Percentiles rank a stretch among this genome's conserved stretches.
These are phyloP conservation scores for Craseonycteris thonglongyai DNA, from an alignment of 2,113 vertebrate genomes.

Conservation along the genomic window DNA sequence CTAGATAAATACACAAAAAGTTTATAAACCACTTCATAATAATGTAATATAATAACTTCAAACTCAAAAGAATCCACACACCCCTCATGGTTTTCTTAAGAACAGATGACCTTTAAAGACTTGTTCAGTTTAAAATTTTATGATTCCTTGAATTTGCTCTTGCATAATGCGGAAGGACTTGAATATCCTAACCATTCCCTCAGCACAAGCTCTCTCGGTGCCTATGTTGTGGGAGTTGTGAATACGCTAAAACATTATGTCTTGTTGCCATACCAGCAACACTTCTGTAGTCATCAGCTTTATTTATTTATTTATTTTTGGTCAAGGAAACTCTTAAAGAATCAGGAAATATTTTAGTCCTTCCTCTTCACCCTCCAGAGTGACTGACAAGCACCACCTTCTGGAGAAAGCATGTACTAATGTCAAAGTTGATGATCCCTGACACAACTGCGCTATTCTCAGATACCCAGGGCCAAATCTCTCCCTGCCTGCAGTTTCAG, in stretches of 20 bases:
- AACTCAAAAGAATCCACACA: background rate
- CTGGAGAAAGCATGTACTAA: constrained; percentile 49
- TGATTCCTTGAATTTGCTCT: background rate
- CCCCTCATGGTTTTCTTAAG: background rate
- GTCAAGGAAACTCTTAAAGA: background rate
- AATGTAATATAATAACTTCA: background rate
- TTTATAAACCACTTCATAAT: background rate
- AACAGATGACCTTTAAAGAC: background rate
- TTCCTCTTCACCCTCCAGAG: background rate
- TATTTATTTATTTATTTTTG: too few relatives aligned
- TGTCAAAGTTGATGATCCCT: constrained; percentile 16
- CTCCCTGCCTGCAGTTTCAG: background rate
- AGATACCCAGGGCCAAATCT: too few relatives aligned
- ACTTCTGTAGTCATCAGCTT: background rate
- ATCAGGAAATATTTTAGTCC: background rate
- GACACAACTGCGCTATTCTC: background rate
- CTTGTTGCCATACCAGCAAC: background rate
- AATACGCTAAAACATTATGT: background rate
- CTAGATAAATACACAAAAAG: background rate
- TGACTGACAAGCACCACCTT: constrained; percentile 73
- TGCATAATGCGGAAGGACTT: background rate
- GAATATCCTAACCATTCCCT: background rate
- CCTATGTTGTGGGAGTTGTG: background rate
- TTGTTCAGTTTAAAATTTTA: background rate
- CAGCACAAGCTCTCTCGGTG: background rate